Evolutionary conservation across 2,113 vertebrate species (phyloP), one percentile per base, ranked within the genome.

Genomic region (Emberiza fucata): DNA sequence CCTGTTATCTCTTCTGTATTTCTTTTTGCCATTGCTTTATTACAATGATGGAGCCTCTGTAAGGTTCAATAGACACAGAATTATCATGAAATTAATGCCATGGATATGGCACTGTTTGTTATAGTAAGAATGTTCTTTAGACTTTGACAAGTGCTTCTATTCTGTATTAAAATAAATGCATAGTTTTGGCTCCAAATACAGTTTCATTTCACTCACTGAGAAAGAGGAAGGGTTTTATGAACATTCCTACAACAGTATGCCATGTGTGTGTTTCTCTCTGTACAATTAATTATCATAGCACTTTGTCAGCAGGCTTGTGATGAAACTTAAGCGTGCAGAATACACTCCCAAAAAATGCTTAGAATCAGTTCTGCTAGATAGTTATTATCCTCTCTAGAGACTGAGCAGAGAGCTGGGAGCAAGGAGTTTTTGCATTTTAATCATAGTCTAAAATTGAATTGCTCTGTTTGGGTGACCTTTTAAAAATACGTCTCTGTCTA

Each of bases 201-300:
- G 54, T 85, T 95, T 93, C 76, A 96, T 94, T 95, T 88, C 45
- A 83, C 76, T 86, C n/a, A 29, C 6, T 69, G 80, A 81, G 92
- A 91, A 92, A 51, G 51, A 75, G 60, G 53, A 86, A 79, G 44
- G n/a, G 31, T 86, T 90, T 90, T 73, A 88, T 81, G 65, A 94
- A 75, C 5, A 3, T 35, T 89, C 27, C 50, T 85, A 16, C 28
- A 78, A 27, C 31, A 60, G 47, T 78, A 68, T 87, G 31, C 35
- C 77, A 83, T 85, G 39, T 75, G n/a, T 86, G 50, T 91, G 85
- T 86, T 85, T 94, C 47, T 59, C 45, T 91, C 47, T 77, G 17
- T 77, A 60, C 71, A 81, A 42, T 83, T 96, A 90, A 88, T 95
- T 90, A 61, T 78, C 65, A 15, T 61, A 94, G 75, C 79, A 88